Conservation (phyloP, 2,888 invertebrate genomes). For the Lamellibrachia columna region DNA sequence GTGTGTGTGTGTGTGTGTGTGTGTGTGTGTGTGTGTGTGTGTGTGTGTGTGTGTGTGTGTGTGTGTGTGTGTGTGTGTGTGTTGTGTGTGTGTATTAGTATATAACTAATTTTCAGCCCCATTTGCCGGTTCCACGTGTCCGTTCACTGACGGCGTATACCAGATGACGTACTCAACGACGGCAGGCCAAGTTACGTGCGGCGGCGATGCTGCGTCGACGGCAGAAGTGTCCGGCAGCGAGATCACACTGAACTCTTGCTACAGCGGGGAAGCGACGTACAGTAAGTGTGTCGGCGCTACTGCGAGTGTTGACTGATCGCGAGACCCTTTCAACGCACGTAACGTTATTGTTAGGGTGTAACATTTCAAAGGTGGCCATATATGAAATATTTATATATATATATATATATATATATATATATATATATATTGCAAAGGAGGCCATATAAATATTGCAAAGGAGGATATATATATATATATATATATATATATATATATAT, state of each 20-base stretch:
- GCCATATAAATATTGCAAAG: no score
- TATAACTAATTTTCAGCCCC: not conserved
- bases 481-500: no score
- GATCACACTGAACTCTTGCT: not conserved
- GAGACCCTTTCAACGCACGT: no score
- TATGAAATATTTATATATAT: no score
- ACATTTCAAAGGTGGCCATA: no score
- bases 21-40: not conserved
- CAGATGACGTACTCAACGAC: slow-evolving; percentile 1
- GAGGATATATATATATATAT: no score
- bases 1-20: not conserved
- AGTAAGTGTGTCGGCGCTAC: not conserved
- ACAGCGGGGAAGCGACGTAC: not conserved
- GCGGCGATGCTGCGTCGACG: not conserved
- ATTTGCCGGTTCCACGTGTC: not conserved
- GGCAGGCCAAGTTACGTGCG: not conserved
- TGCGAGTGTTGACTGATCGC: no score
- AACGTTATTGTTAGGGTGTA: no score
- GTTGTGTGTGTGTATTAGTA: not conserved
- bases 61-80: not conserved
- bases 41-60: not conserved
- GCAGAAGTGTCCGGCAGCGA: not conserved
- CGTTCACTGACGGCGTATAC: not conserved
- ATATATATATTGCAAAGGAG: no score
- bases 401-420: no score